Percentiles rank a stretch among this genome's conserved stretches.
Evolutionary conservation across 2,113 vertebrate species (phyloP).

Genomic region (Mohoua ochrocephala): DNA sequence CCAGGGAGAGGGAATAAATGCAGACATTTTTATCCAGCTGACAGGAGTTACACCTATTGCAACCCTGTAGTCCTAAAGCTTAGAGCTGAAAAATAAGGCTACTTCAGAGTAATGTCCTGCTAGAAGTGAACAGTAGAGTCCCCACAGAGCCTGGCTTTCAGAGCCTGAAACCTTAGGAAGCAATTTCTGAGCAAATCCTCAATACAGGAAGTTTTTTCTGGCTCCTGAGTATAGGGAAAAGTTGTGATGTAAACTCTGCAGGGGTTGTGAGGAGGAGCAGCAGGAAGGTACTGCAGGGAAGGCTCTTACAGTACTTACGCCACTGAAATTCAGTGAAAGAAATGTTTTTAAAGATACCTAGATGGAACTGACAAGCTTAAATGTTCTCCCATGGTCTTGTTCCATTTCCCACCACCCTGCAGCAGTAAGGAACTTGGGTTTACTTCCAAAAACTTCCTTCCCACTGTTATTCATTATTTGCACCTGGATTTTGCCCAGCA

Average conservation of each 20-base stretch:
- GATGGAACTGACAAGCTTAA: background rate
- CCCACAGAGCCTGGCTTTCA: background rate
- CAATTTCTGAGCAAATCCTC: background rate
- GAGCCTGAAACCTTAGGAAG: background rate
- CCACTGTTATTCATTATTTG: background rate
- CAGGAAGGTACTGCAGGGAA: background rate
- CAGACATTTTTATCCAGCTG: background rate
- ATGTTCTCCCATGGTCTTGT: background rate
- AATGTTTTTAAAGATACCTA: background rate
- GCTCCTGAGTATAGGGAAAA: background rate
- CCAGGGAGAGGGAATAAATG: background rate
- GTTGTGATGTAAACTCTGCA: background rate
- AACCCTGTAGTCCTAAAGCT: background rate
- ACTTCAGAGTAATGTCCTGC: background rate
- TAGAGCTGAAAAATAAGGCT: background rate
- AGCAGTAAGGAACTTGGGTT: background rate
- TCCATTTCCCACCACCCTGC: background rate
- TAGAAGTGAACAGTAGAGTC: background rate
- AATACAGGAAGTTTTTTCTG: background rate
- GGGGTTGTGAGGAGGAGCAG: background rate
- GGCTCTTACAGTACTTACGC: background rate
- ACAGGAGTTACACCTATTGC: background rate
- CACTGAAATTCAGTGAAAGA: background rate
- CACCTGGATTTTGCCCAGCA: background rate
- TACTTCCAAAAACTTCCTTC: background rate